These are phyloP conservation scores for Matsumurasca onukii DNA, from an alignment of 1,140 invertebrate species.

Conservation along the genomic window DNA sequence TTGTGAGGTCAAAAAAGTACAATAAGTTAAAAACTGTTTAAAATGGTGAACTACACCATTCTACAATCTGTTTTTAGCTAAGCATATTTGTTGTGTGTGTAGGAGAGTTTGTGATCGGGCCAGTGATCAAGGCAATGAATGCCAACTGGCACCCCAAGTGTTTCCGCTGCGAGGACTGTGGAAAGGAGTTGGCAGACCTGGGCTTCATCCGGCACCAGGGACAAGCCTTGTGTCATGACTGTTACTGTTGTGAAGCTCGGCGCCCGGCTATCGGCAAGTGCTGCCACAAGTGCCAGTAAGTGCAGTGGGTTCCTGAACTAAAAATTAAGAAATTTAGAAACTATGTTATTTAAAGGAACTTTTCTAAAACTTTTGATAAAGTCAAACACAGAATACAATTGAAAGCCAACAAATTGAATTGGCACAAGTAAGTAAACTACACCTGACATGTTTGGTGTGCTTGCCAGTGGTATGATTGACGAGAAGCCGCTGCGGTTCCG, in stretches of 20 bases:
- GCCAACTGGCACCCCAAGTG: constrained; percentile 98
- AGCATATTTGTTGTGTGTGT: constrained; percentile 35
- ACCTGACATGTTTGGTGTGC: too few species aligned
- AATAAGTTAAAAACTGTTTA: too few species aligned
- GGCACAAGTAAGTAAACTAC: too few species aligned
- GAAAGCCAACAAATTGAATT: too few species aligned
- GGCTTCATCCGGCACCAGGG: constrained; percentile 96
- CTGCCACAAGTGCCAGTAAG: constrained; percentile 98
- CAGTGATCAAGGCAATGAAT: constrained; percentile 99
- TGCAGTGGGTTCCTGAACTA: too few species aligned
- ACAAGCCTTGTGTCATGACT: constrained; percentile 94
- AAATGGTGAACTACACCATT: too few species aligned
- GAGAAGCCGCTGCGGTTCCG: constrained; percentile 94
- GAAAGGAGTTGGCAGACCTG: constrained; percentile 87
- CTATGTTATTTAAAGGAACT: too few species aligned
- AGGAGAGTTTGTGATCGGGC: constrained; percentile 95
- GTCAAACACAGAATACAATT: too few species aligned
- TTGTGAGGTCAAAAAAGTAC: too few species aligned
- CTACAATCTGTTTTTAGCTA: too few species aligned
- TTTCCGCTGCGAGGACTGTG: constrained; percentile 94
- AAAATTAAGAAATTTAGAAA: too few species aligned
- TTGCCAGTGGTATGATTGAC: constrained; percentile 85
- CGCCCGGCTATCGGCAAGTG: constrained; percentile 94
- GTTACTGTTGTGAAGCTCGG: constrained; percentile 94
- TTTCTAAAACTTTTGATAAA: too few species aligned